phyloP scores from a whole-genome alignment of 1,140 invertebrate genomes.

The Bombus waltoni region DNA sequence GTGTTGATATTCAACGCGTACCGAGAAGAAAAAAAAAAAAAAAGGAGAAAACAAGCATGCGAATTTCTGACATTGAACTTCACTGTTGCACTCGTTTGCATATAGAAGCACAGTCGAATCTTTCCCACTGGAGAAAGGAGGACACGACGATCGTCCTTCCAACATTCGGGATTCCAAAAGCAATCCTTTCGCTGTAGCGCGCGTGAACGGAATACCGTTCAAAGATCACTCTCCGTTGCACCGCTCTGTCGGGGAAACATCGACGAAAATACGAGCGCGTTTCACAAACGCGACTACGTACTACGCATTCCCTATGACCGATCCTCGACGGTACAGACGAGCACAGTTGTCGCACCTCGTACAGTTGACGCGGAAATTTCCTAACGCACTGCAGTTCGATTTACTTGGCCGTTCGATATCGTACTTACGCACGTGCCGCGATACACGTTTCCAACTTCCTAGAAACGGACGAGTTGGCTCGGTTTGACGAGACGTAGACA shows the following conservation, averaged over 20 bases:
- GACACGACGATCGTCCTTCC: neutral
- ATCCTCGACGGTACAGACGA: neutral
- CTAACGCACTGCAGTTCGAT: neutral
- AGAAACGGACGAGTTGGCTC: neutral
- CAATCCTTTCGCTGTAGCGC: neutral
- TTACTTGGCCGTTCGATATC: neutral
- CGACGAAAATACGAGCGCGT: neutral
- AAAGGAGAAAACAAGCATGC: neutral
- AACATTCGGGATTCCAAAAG: neutral
- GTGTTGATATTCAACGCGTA: neutral
- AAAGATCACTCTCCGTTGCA: neutral
- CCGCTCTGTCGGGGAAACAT: neutral
- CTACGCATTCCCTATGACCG: neutral
- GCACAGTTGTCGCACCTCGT: slow-evolving; percentile 20
- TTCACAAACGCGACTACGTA: neutral
- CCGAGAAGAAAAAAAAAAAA: neutral
- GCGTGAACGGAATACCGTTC: slow-evolving; percentile 34
- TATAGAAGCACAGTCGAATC: neutral
- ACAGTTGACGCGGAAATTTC: neutral
- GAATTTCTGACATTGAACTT: slow-evolving; percentile 20
- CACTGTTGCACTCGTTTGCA: neutral
- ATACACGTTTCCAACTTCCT: neutral
- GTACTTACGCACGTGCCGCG: slow-evolving; percentile 12
- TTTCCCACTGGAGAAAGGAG: neutral
- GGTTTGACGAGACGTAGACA: neutral